phyloP scores from a whole-genome alignment of 2,113 vertebrate species.

The Callaeas wilsoni region DNA sequence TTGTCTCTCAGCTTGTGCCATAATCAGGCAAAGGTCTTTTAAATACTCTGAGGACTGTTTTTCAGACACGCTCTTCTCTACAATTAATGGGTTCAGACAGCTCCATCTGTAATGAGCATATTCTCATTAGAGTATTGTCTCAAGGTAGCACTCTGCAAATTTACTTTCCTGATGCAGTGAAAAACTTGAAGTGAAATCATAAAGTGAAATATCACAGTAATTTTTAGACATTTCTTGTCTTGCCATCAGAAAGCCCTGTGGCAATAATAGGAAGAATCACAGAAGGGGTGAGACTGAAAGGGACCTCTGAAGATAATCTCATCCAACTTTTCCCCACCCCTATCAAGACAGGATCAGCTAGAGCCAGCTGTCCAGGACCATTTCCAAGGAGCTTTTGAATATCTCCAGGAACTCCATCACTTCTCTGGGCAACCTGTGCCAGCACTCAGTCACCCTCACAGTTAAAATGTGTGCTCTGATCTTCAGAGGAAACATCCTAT shows the following conservation, averaged over 20 bases:
- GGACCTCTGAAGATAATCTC: neutral
- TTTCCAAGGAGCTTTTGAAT: neutral
- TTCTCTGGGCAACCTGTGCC: neutral
- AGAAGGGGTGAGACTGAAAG: neutral
- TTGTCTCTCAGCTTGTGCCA: neutral
- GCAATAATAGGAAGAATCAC: neutral
- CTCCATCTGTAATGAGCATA: slow-evolving; percentile 9
- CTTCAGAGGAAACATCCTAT: neutral
- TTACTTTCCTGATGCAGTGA: neutral
- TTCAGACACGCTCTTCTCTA: neutral
- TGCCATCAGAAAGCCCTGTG: neutral
- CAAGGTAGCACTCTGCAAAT: neutral
- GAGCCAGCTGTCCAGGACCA: neutral
- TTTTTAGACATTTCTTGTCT: neutral
- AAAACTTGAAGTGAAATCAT: neutral
- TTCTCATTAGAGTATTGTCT: slow-evolving; percentile 7
- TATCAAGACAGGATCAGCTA: neutral
- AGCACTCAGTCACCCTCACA: neutral
- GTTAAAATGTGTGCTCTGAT: neutral
- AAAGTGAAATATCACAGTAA: neutral
- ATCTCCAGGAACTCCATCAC: neutral
- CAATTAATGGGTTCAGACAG: slow-evolving; percentile 11
- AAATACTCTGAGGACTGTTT: neutral
- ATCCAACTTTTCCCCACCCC: neutral
- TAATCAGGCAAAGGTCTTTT: neutral